Base-by-base conservation (phyloP, 2,797 vertebrate genomes). In the Cryptoprocta ferox region DNA sequence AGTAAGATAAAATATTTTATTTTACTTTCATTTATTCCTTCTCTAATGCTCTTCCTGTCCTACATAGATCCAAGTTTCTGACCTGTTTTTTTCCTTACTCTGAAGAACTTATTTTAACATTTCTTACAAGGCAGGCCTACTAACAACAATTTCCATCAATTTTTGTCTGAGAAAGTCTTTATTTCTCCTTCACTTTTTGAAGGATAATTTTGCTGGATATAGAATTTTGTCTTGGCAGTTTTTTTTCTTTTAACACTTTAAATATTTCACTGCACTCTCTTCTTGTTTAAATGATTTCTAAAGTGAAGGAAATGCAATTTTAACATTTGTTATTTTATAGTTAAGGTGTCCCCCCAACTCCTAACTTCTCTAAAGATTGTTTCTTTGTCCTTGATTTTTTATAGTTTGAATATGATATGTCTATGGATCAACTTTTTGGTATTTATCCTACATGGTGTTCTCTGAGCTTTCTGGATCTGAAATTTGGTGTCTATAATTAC, bases 41-140 rank as follows among this genome's bases (percentile, higher is more conserved):
- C 28, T 94, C 83, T 94, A 92, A 84, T 32, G 48, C 10, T 50
- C 39, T 90, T 75, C 28, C 79, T 76, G 71, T 85, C 50, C 80
- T 83, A 75, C 87, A 24, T 88, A 48, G 56, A 91, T 83, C 39
- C 56, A 96, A 26, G 35, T 89, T 93, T 87, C 76, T 87, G 45
- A 70, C 45, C 13, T 86, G 6, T 86, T 96, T 28, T 81, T 82
- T 61, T 66, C 71, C 45, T n/a, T 79, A 89, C 53, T 91, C 30
- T 37, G 18, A 82, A 88, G 24, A 92, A 83, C 50, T 83, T 82
- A 76, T 93, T 73, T 68, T 91, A 96, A 79, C 45, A 80, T 93
- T 93, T 95, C 76, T 96, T 91, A 16, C 7, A 80, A 79, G 81
- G 19, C 59, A 70, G 8, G 59, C 45, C 32, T 91, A 28, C 19